Conservation (phyloP, 2,797 vertebrate genomes). For the Tinamus major region DNA sequence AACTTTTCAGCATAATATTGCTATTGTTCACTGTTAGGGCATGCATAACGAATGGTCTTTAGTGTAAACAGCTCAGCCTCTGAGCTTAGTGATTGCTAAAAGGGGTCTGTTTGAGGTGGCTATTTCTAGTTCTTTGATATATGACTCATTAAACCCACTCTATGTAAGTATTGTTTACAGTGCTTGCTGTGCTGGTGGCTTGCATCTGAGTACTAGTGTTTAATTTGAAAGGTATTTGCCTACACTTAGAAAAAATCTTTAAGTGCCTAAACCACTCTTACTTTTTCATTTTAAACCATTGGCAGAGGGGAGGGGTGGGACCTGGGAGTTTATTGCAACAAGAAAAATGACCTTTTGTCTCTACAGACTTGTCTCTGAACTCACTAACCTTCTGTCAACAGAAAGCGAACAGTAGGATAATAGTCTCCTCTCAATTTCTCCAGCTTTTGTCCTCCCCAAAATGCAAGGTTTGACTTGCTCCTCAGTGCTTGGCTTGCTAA, state of each 20-base stretch:
- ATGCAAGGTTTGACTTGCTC: neutral
- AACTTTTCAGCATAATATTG: constrained; percentile 69
- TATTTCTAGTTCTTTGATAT: constrained; percentile 68
- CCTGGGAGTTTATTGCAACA: neutral
- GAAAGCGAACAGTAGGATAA: neutral
- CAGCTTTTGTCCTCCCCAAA: neutral
- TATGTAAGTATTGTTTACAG: constrained; percentile 49
- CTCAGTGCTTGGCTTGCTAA: neutral
- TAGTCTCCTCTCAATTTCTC: neutral
- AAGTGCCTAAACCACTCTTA: constrained; percentile 28
- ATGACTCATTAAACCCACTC: constrained; percentile 64
- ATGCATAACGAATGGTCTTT: constrained; percentile 56
- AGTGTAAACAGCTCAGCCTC: constrained; percentile 61
- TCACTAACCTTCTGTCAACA: constrained; percentile 1
- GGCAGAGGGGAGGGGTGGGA: neutral
- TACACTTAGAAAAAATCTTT: constrained; percentile 17
- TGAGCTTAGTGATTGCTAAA: constrained; percentile 31
- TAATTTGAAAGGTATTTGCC: constrained; percentile 53
- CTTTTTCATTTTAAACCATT: constrained; percentile 19
- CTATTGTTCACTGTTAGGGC: constrained; percentile 62
- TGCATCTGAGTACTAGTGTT: constrained; percentile 31
- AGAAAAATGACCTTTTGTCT: constrained; percentile 34
- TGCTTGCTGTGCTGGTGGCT: constrained; percentile 42
- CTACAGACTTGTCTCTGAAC: constrained; percentile 27
- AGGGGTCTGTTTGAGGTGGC: constrained; percentile 54